These are phyloP conservation scores for Orientallactaga bullata DNA, from an alignment of 2,113 vertebrate genomes.

Conservation along the genomic window DNA sequence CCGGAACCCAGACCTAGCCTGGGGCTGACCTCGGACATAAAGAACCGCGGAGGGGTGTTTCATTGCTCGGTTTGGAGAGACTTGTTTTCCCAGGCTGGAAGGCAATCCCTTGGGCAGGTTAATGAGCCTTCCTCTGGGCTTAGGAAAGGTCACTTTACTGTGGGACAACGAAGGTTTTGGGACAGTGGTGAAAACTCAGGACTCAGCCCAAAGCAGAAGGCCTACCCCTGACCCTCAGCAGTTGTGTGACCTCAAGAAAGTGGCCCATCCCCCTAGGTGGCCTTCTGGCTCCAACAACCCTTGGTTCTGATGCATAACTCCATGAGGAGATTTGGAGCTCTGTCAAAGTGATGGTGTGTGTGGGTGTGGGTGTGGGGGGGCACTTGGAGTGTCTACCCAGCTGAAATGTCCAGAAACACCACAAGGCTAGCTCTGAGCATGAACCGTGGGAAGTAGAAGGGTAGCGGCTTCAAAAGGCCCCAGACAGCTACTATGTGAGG, in stretches of 20 bases:
- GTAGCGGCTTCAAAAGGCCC: constrained; percentile 25
- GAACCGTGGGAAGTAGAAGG: background rate
- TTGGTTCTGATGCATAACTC: background rate
- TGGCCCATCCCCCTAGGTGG: background rate
- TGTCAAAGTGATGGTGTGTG: accelerated
- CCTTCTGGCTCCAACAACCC: background rate
- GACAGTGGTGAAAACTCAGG: background rate
- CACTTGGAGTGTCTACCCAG: background rate
- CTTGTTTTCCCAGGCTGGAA: background rate
- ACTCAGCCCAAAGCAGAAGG: background rate
- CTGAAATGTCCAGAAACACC: background rate
- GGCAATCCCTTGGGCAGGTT: no score
- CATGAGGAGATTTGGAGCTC: background rate
- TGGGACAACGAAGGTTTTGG: background rate
- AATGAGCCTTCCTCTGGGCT: background rate
- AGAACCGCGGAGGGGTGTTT: background rate
- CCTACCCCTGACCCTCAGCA: no score
- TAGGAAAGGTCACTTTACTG: background rate
- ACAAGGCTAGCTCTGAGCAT: background rate
- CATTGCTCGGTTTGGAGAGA: background rate
- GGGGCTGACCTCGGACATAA: background rate
- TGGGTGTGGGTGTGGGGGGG: no score
- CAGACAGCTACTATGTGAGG: background rate
- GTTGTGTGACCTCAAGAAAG: background rate
- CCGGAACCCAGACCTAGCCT: background rate